These are phyloP conservation scores for Kryphioiulus occultus DNA, from an alignment of 2,888 invertebrate genomes.

Conservation along the genomic window DNA sequence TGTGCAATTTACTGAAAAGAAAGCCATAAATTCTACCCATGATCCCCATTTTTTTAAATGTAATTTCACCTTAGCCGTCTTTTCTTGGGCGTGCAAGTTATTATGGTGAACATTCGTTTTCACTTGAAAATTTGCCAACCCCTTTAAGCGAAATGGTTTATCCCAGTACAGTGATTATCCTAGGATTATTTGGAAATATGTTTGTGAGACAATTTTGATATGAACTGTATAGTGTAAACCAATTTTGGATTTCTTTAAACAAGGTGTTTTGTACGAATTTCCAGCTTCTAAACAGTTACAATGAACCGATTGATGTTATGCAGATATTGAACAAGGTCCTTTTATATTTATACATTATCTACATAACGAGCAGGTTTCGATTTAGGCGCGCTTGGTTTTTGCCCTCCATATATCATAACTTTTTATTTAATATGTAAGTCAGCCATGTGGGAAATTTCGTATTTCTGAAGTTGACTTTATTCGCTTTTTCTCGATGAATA, in stretches of 20 bases:
- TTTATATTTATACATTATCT: not conserved
- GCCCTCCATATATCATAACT: not conserved
- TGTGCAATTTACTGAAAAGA: not conserved
- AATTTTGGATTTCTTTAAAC: no score
- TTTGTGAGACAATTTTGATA: no score
- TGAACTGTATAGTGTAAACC: no score
- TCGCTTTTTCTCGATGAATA: not conserved
- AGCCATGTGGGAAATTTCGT: not conserved
- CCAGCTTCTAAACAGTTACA: no score
- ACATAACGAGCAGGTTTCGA: not conserved
- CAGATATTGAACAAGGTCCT: not conserved
- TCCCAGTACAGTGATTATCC: no score
- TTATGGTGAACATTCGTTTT: no score
- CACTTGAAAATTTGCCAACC: no score
- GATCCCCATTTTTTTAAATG: not conserved
- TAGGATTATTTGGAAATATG: no score
- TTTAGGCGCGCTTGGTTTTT: not conserved
- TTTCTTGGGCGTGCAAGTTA: not conserved
- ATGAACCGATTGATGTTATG: no score
- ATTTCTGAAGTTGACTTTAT: not conserved
- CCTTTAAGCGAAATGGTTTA: no score
- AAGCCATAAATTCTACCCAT: not conserved
- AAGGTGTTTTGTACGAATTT: no score
- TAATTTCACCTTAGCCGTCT: not conserved
- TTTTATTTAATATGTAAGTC: not conserved